Base-by-base conservation (phyloP, 2,888 invertebrate genomes). In the Crocallis elinguaria region DNA sequence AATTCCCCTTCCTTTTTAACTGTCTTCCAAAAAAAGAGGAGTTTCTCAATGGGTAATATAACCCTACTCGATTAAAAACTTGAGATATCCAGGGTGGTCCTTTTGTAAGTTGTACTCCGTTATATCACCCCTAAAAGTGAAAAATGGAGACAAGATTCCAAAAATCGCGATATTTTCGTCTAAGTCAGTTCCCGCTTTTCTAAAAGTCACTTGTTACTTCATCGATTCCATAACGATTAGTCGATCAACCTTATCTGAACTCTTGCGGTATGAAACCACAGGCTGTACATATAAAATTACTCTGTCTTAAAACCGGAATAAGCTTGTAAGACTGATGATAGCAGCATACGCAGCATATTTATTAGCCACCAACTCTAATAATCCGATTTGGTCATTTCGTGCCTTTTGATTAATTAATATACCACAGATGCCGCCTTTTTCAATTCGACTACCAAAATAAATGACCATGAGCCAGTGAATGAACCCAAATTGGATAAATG, bases 401-500 rank as follows among this genome's bases (percentile, higher is more conserved):
- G 48, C 64, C 66, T 66, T 67, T 67, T 84, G 79, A 82, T 80
- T 82, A 82, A 80, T 82, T 74, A 79, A 71, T 73, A 72, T 62
- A 57, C 49, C 42, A 53, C 66, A 59, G 57, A 59, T 59, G 62
- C 59, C 62, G 65, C 66, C 60, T 66, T 58, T 60, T 64, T 57
- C 51, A 49, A 54, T 54, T 54, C 53, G 30, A 30, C 52, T 43
- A 54, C 48, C 53, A 54, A 61, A 60, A 61, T 57, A 52, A 63
- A 63, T 46, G 50, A 53, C 53, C 49, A 32, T 45, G 16, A 16
- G 39, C 16, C 51, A 37, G 45, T 56, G 58, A 61, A 57, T 49
- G 58, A 58, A 51, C 48, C 44, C 48, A 41, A 51, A 38, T 39
- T 38, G 49, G 52, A 64, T 63, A 57, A 44, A 61, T 56, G 55